A percentile compares a stretch with the other conserved stretches of the same genome.
Evolutionary conservation across 2,797 vertebrate species (phyloP).

Genomic region (Chelidonichthys spinosus): DNA sequence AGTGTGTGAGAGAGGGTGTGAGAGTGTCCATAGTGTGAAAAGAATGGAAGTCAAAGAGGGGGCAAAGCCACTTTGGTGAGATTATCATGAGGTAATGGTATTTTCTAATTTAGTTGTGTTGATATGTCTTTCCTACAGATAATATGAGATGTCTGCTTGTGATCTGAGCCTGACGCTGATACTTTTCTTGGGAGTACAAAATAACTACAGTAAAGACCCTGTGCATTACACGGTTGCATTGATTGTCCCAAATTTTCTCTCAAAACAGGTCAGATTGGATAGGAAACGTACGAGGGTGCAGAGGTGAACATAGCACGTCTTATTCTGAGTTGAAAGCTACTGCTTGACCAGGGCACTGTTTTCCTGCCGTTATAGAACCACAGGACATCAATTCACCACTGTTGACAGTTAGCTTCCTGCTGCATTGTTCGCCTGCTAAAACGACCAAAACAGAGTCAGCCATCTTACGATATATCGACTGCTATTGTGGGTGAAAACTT

Average conservation of each 20-base stretch:
- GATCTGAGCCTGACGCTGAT: not conserved
- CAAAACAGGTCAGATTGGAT: not conserved
- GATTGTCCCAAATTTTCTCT: not conserved
- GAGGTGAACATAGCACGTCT: not conserved
- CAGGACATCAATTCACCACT: slow-evolving; percentile 7
- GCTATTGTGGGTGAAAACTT: not conserved
- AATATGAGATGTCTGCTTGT: not conserved
- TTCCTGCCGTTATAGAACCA: not conserved
- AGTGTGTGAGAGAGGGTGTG: slow-evolving; percentile 7
- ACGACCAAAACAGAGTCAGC: not conserved
- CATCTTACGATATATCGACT: not conserved
- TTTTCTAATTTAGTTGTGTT: not conserved
- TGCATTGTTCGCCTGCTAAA: slow-evolving; percentile 3
- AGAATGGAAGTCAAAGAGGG: not conserved
- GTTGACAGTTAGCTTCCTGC: slow-evolving; percentile 7
- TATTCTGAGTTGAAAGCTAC: not conserved
- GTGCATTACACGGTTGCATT: not conserved
- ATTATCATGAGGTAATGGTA: not conserved
- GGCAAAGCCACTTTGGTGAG: not conserved
- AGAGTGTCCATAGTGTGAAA: not conserved
- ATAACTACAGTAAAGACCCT: not conserved
- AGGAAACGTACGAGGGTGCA: not conserved
- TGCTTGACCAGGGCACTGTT: not conserved
- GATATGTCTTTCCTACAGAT: not conserved
- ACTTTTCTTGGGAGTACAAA: not conserved